phyloP scores from a whole-genome alignment of 2,888 invertebrate genomes.

The Masnerella sp. region DNA sequence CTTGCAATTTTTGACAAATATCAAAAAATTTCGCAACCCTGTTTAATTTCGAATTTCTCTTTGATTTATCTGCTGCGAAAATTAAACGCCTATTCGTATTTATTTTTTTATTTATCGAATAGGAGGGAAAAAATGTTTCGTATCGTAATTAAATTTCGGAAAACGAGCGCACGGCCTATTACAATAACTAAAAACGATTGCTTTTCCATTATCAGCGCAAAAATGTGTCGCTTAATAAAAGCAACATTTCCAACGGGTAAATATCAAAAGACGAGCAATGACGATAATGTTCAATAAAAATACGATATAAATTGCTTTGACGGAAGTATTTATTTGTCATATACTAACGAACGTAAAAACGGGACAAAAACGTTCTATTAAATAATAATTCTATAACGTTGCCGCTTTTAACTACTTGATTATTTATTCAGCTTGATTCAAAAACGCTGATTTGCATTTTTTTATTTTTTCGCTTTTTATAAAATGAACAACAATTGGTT shows the following conservation, averaged over 20 bases:
- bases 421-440: too few species aligned
- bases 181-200: neutral
- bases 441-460: too few species aligned
- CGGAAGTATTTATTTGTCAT: conserved; percentile 34
- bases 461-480: too few species aligned
- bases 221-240: conserved; percentile 28
- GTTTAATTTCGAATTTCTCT: too few species aligned
- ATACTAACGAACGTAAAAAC: conserved; percentile 30
- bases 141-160: neutral
- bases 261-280: conserved; percentile 41
- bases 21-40: too few species aligned
- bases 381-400: conserved; percentile 49
- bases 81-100: too few species aligned
- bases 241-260: conserved; percentile 28
- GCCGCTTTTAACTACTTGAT: too few species aligned
- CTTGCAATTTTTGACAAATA: too few species aligned
- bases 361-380: conserved; percentile 24
- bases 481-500: too few species aligned
- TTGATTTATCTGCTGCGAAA: neutral
- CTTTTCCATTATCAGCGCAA: conserved; percentile 10
- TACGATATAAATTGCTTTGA: conserved; percentile 24
- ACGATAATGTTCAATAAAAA: conserved; percentile 49
- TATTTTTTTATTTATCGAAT: too few species aligned
- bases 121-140: too few species aligned
- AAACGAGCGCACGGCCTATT: neutral